A percentile compares a stretch with the other conserved stretches of the same genome.
These are phyloP conservation scores for Parnassius glacialis DNA, from an alignment of 2,888 invertebrate genomes.

Conservation along the genomic window DNA sequence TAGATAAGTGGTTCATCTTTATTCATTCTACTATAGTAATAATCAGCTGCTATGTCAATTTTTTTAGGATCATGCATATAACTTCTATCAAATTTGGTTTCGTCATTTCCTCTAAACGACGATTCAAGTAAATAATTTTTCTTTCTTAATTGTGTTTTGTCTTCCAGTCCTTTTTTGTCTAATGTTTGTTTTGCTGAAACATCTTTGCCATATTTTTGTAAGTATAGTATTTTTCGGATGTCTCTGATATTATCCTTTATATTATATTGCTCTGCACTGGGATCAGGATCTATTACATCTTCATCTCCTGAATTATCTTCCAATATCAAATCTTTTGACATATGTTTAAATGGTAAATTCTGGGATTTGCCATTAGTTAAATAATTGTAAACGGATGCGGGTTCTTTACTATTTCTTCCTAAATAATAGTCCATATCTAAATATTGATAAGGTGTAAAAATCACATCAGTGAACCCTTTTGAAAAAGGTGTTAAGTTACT, in stretches of 20 bases:
- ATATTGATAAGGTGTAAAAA: slow-evolving; percentile 43
- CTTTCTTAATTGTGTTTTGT: slow-evolving; percentile 2
- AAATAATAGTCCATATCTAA: slow-evolving; percentile 47
- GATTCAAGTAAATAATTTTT: slow-evolving; percentile 5
- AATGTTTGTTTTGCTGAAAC: slow-evolving; percentile 5
- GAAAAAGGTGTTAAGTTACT: slow-evolving; percentile 5
- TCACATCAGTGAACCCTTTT: slow-evolving; percentile 24
- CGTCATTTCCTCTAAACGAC: slow-evolving; percentile 9
- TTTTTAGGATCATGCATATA: slow-evolving; percentile 2
- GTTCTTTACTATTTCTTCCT: slow-evolving; percentile 28
- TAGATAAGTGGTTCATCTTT: slow-evolving; percentile 3
- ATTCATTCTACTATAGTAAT: slow-evolving; percentile 39
- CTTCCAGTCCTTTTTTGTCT: slow-evolving; percentile 5
- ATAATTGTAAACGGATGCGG: background rate
- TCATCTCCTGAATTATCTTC: slow-evolving; percentile 6
- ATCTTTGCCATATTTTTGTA: slow-evolving; percentile 33
- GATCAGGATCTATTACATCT: slow-evolving; percentile 16
- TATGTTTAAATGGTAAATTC: background rate
- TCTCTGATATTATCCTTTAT: slow-evolving; percentile 41
- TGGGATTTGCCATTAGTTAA: background rate
- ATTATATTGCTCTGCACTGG: slow-evolving; percentile 25
- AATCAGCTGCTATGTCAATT: slow-evolving; percentile 37
- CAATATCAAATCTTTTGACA: background rate
- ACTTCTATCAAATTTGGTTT: slow-evolving; percentile 8
- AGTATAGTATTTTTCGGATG: slow-evolving; percentile 39